phyloP scores from a whole-genome alignment of 92 coral and sea anemone genomes.

The Hydrozoanthus gracilis region DNA sequence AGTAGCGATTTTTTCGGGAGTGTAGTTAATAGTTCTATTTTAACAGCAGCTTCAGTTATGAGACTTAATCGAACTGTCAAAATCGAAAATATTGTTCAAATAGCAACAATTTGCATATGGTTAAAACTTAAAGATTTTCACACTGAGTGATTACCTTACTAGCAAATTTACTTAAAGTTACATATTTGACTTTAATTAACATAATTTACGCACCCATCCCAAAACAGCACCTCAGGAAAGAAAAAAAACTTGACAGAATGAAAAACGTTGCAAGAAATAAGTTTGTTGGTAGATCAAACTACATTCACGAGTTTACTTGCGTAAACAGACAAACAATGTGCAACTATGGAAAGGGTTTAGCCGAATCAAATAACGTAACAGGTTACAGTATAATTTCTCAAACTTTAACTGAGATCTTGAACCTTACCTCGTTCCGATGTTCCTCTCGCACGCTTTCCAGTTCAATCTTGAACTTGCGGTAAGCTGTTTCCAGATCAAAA shows the following conservation, averaged over 20 bases:
- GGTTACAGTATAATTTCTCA: not conserved
- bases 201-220: not conserved
- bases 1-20: too few relatives aligned
- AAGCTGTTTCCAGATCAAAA: conserved; percentile 92
- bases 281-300: not conserved
- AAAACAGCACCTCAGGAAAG: not conserved
- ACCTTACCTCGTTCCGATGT: conserved; percentile 90
- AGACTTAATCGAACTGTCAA: too few relatives aligned
- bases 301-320: not conserved
- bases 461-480: conserved; percentile 90
- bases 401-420: not conserved
- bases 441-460: conserved; percentile 89
- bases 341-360: conserved; percentile 3
- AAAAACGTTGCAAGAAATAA: too few relatives aligned
- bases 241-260: not conserved
- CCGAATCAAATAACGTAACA: not conserved
- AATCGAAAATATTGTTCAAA: conserved; percentile 1
- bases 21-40: too few relatives aligned
- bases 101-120: conserved; percentile 34
- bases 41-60: too few relatives aligned
- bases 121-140: conserved; percentile 20
- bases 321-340: not conserved
- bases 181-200: conserved; percentile 2
- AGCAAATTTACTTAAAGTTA: conserved; percentile 2
- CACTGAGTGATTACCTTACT: conserved; percentile 1